Base-by-base conservation (phyloP, 2,113 vertebrate species). In the Mustela lutreola region DNA sequence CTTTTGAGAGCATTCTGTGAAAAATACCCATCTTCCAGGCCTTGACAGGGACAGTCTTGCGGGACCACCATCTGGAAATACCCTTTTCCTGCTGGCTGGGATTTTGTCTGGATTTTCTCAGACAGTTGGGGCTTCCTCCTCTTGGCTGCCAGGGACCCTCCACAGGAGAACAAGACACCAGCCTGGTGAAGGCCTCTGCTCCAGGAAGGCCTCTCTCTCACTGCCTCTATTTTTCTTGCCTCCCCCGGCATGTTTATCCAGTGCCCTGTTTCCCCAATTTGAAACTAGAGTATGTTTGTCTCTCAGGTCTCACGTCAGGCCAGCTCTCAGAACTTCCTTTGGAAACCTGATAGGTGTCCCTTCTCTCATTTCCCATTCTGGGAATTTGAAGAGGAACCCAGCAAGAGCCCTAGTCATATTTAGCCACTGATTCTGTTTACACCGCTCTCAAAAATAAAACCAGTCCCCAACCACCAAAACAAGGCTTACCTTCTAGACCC, bases 351-450 rank as follows among this genome's bases (percentile, higher is more conserved):
- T 82, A 45, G 8, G n/a, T 50, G 12, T 87, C 67, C 56, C 92
- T 93, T 90, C 82, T 96, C 31, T 88, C 67, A 60, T 91, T 97
- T 94, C 63, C 24, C 19, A 82, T 95, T 92, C 87, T 45, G 73
- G 19, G 70, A 96, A 81, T 81, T 79, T 84, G 76, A 87, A 97
- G 26, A 78, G 45, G 28, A 78, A 56, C 33, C 33, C 83, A 85
- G 76, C 22, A 90, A 97, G 33, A 97, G 36, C 19, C 36, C 2
- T 10, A 67, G 21, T 91, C 83, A 82, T 80, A 94, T 53, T 96
- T 76, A 95, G 60, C 67, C 53, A 31, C 48, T 80, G 63, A 60
- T 95, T 89, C 93, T 96, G 70, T 88, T 96, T 93, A 97, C 71
- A 63, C 5, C 1, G 2, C 42, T 50, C 14, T 96, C 26, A 95